Percentiles rank a stretch among this genome's conserved stretches.
Conservation (phyloP, 2,797 vertebrate species). For the Syndactyla subalaris region DNA sequence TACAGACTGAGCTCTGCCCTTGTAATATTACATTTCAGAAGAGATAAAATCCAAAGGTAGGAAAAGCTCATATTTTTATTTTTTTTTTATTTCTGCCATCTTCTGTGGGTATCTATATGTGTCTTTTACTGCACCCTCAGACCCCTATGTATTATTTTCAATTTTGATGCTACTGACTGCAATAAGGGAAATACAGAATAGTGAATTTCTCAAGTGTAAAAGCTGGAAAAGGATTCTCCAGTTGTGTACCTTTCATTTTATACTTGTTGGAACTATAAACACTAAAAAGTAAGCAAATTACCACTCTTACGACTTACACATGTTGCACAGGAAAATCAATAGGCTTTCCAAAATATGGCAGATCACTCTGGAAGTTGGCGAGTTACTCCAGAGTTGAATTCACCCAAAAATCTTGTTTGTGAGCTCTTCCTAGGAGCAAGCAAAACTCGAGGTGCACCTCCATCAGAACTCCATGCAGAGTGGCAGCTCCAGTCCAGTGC, state of each 20-base stretch:
- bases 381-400: not conserved
- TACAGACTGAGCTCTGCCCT: not conserved
- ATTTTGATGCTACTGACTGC: not conserved
- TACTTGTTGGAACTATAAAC: not conserved
- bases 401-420: not conserved
- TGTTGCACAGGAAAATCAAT: not conserved
- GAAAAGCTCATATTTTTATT: not conserved
- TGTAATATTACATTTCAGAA: not conserved
- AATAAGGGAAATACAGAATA: not conserved
- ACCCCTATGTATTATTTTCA: not conserved
- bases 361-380: not conserved
- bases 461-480: not conserved
- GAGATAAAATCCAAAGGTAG: not conserved
- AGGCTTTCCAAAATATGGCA: not conserved
- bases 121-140: not conserved
- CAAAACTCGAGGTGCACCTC: not conserved
- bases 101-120: not conserved
- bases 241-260: not conserved
- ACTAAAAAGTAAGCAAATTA: not conserved
- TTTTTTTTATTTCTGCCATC: not conserved
- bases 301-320: not conserved
- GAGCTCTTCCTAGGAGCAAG: not conserved
- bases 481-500: not conserved
- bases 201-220: not conserved
- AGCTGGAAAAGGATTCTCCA: not conserved